These are phyloP conservation scores for Mycteria americana DNA, from an alignment of 2,797 vertebrate species.

Conservation along the genomic window DNA sequence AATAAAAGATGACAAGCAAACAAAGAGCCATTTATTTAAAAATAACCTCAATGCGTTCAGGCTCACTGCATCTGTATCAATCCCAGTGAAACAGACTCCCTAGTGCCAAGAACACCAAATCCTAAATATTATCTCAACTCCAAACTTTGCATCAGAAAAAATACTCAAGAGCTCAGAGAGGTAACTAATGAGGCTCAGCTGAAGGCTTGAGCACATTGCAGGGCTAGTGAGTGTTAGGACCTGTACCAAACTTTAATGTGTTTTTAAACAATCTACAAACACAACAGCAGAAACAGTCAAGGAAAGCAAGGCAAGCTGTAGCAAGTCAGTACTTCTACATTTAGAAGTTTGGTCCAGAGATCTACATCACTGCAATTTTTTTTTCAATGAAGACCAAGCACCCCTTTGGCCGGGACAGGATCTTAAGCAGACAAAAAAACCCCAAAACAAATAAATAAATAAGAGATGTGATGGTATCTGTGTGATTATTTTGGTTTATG, in stretches of 20 bases:
- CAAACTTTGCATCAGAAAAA: background rate
- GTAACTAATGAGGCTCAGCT: background rate
- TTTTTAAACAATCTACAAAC: background rate
- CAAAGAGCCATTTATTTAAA: conserved; percentile 37
- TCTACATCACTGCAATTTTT: background rate
- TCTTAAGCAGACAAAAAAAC: background rate
- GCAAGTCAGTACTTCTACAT: background rate
- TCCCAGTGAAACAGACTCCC: background rate
- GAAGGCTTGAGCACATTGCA: background rate
- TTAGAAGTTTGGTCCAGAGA: background rate
- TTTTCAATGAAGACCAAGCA: background rate
- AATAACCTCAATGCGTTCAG: background rate
- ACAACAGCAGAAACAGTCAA: background rate
- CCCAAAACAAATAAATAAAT: background rate
- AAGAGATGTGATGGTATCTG: background rate
- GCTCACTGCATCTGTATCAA: conserved; percentile 19
- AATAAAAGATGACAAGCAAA: conserved; percentile 56
- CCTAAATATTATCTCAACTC: background rate
- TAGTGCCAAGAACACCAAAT: background rate
- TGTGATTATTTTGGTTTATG: background rate
- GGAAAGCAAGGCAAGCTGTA: background rate
- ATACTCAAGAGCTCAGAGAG: background rate
- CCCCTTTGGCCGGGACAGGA: background rate
- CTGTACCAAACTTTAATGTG: background rate
- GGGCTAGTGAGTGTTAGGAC: background rate